A percentile compares a stretch with the other conserved stretches of the same genome.
These are phyloP conservation scores for Meghimatium bilineatum DNA, from an alignment of 2,888 invertebrate genomes.

Conservation along the genomic window DNA sequence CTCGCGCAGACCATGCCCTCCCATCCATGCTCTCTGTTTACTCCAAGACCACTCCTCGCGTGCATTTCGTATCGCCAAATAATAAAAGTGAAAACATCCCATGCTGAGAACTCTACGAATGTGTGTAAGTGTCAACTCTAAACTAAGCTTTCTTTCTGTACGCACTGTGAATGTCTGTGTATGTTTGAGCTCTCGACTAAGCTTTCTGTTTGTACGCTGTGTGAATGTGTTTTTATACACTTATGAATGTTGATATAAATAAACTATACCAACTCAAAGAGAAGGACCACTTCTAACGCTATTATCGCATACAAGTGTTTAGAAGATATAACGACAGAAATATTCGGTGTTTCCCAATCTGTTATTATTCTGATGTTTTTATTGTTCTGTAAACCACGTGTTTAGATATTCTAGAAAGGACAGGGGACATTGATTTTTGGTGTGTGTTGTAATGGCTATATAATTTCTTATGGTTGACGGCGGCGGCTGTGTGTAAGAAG, in stretches of 20 bases:
- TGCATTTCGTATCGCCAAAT: neutral
- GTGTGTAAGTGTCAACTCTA: neutral
- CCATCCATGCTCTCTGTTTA: neutral
- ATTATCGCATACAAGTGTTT: no score
- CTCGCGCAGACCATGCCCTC: neutral
- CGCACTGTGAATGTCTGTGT: neutral
- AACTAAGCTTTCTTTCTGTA: neutral
- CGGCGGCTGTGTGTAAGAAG: no score
- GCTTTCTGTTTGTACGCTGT: neutral
- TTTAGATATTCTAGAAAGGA: no score
- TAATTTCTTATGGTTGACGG: no score
- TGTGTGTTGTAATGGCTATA: no score
- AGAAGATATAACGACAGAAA: no score
- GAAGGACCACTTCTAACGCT: neutral
- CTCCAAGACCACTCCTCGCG: slow-evolving; percentile 3
- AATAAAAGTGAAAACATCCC: slow-evolving; percentile 1
- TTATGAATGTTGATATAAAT: neutral
- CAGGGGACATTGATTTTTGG: no score
- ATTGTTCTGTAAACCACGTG: no score
- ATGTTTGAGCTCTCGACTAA: neutral
- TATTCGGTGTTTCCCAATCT: no score
- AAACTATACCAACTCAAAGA: neutral
- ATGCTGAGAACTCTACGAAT: neutral
- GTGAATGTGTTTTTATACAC: slow-evolving; percentile 3
- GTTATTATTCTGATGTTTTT: no score